A percentile compares a stretch with the other conserved stretches of the same genome.
These are phyloP conservation scores for Corella eumyota DNA, from an alignment of 23 tunicate species.

Conservation along the genomic window DNA sequence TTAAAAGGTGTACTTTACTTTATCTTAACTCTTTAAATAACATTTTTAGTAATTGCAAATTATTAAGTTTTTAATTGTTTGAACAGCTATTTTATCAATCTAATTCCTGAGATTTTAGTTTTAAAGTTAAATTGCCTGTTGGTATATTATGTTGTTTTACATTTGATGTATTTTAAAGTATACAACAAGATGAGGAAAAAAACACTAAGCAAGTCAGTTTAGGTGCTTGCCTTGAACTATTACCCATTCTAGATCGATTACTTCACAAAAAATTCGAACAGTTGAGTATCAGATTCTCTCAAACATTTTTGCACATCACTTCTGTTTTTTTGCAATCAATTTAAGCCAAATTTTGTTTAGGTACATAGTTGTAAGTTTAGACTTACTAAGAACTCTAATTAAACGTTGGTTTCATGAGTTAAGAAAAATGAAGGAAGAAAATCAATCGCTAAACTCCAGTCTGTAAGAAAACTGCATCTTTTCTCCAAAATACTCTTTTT, in stretches of 20 bases:
- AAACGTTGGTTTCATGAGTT: slow-evolving; percentile 70
- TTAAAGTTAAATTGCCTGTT: too few species aligned
- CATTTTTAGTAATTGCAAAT: too few species aligned
- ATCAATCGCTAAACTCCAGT: slow-evolving; percentile 19
- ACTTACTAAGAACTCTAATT: slow-evolving; percentile 48
- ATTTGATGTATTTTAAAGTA: too few species aligned
- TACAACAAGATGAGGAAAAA: slow-evolving; percentile 56
- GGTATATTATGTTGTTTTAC: too few species aligned
- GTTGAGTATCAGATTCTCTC: slow-evolving; percentile 13
- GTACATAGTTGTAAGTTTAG: slow-evolving; percentile 43
- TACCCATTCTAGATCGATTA: slow-evolving; percentile 49
- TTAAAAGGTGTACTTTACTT: neutral
- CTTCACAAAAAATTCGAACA: slow-evolving; percentile 54
- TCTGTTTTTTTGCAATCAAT: neutral
- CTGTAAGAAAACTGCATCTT: slow-evolving; percentile 16
- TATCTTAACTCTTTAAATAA: too few species aligned
- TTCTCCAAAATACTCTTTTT: too few species aligned
- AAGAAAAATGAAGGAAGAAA: slow-evolving; percentile 22
- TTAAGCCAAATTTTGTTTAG: slow-evolving; percentile 9
- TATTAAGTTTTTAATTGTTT: too few species aligned
- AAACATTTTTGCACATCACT: neutral
- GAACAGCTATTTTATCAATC: too few species aligned
- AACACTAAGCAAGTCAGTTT: slow-evolving; percentile 30
- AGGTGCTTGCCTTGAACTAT: slow-evolving; percentile 60
- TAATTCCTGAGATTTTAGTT: too few species aligned